Conservation (phyloP, 2,797 vertebrate species). For the Alcedo quadribrachys region DNA sequence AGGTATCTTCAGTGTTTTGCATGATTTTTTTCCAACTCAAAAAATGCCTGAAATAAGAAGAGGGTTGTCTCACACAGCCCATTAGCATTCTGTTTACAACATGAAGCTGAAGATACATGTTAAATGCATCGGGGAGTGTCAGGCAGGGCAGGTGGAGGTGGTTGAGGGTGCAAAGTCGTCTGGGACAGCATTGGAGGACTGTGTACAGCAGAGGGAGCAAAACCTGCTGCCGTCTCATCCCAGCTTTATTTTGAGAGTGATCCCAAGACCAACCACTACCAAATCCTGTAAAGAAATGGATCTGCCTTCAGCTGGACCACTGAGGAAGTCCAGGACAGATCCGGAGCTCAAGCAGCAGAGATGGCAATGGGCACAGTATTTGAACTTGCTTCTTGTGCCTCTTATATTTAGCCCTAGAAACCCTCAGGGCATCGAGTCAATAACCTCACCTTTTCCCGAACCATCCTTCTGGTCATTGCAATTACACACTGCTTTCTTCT, state of each 20-base stretch:
- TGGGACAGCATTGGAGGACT: not conserved
- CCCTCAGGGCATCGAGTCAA: accelerated
- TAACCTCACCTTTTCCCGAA: not conserved
- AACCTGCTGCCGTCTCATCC: not conserved
- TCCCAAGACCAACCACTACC: not conserved
- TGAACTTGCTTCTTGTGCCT: not conserved
- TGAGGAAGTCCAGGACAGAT: not conserved
- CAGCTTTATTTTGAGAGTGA: not conserved
- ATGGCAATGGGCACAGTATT: not conserved
- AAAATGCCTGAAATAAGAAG: not conserved
- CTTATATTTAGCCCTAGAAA: not conserved
- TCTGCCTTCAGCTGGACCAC: not conserved
- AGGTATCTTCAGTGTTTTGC: not conserved
- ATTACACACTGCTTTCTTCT: not conserved
- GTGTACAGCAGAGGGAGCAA: conserved; percentile 70
- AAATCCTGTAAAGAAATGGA: not conserved
- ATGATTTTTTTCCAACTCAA: not conserved
- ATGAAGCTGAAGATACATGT: not conserved
- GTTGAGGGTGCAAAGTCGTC: not conserved
- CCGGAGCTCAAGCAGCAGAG: accelerated
- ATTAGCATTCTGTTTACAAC: not conserved
- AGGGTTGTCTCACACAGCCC: not conserved
- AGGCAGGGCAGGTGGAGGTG: not conserved
- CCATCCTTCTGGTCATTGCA: not conserved
- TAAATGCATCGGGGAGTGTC: not conserved